Percentiles rank a stretch among this genome's conserved stretches.
phyloP scores from a whole-genome alignment of 2,797 vertebrate genomes.

The Esox masquinongy region DNA sequence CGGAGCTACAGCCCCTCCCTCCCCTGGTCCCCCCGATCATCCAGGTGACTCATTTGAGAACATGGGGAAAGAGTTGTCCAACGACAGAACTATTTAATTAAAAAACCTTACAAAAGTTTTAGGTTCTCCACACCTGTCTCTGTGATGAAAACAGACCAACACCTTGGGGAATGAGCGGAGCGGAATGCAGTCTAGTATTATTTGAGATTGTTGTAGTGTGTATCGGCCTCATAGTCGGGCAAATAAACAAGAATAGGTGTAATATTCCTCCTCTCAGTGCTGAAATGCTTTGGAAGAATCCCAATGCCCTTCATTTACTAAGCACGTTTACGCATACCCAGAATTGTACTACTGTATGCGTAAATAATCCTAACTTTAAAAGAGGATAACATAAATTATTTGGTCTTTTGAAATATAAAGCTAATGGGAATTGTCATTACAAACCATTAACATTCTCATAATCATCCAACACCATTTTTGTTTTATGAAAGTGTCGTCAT shows the following conservation, averaged over 20 bases:
- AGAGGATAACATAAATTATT: not conserved
- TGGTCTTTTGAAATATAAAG: not conserved
- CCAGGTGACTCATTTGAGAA: slow-evolving; percentile 59
- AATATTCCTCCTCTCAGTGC: not conserved
- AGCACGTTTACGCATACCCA: no score
- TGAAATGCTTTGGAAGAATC: not conserved
- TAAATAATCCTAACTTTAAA: not conserved
- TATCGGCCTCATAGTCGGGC: not conserved
- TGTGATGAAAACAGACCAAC: not conserved
- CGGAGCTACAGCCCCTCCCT: slow-evolving; percentile 20
- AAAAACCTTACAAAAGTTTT: slow-evolving; percentile 35
- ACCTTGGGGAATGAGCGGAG: not conserved
- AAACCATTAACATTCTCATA: slow-evolving; percentile 6
- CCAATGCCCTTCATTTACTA: not conserved
- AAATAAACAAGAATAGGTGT: not conserved
- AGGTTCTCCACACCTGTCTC: slow-evolving; percentile 19
- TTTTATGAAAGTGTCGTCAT: not conserved
- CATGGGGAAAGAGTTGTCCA: slow-evolving; percentile 52
- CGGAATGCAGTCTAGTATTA: not conserved
- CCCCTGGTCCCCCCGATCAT: slow-evolving; percentile 14
- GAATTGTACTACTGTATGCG: no score
- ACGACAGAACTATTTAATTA: slow-evolving; percentile 43
- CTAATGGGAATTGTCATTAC: not conserved
- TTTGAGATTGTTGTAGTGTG: not conserved
- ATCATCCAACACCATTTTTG: not conserved